Evolutionary conservation across 92 coral and sea anemone genomes (phyloP).

Genomic region (Porites cylindrica): DNA sequence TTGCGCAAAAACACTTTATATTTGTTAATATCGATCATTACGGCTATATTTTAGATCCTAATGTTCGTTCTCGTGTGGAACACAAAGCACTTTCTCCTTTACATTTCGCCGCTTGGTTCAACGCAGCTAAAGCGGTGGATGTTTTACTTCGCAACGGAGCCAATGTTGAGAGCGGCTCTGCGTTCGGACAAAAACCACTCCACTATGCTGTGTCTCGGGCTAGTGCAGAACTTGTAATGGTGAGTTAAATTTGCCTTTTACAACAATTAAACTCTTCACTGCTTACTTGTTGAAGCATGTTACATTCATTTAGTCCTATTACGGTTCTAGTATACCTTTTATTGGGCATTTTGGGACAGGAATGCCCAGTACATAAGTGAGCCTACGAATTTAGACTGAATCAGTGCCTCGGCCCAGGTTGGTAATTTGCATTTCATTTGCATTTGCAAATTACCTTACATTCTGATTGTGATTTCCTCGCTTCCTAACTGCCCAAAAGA

Average conservation of each 20-base stretch:
- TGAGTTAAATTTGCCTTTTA: slow-evolving; percentile 1
- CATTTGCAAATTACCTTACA: no score
- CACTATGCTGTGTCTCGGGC: slow-evolving; percentile 81
- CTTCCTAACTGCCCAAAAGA: no score
- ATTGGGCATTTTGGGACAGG: no score
- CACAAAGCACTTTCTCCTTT: slow-evolving; percentile 66
- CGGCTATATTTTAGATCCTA: slow-evolving; percentile 46
- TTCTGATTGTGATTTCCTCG: no score
- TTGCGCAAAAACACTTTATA: no score
- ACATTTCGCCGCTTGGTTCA: slow-evolving; percentile 82
- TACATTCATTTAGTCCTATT: not conserved
- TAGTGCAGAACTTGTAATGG: slow-evolving; percentile 65
- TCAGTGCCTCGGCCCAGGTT: no score
- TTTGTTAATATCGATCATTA: not conserved
- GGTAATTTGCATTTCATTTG: no score
- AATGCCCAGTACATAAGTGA: no score
- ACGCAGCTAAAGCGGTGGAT: slow-evolving; percentile 61
- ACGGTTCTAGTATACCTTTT: not conserved
- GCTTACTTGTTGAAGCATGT: not conserved
- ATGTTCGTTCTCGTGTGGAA: slow-evolving; percentile 40
- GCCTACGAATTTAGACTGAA: no score
- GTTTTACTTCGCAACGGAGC: slow-evolving; percentile 62
- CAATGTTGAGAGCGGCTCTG: slow-evolving; percentile 45
- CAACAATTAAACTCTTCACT: not conserved
- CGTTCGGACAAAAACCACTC: slow-evolving; percentile 82